phyloP scores from a whole-genome alignment of 1,140 invertebrate genomes.

The Macrocentrus cingulum region DNA sequence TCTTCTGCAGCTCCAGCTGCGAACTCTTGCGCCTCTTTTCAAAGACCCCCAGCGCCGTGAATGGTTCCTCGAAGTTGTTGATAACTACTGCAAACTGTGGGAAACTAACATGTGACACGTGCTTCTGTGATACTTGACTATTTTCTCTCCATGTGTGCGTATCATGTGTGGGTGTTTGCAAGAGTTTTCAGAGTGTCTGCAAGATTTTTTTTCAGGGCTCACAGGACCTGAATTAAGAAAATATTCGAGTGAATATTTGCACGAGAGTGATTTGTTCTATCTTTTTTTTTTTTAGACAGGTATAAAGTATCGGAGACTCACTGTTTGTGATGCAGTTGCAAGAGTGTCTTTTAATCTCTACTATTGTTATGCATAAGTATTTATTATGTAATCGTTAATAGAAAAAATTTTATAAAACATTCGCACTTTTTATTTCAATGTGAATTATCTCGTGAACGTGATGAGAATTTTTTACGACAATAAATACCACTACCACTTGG shows the following conservation, averaged over 20 bases:
- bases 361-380: conserved; percentile 54
- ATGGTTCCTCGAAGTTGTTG: conserved; percentile 84
- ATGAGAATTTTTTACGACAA: too few species aligned
- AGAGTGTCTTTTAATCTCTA: conserved; percentile 26
- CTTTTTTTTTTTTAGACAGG: too few species aligned
- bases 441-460: not conserved
- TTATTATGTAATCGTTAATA: conserved; percentile 55
- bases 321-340: not conserved
- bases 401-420: conserved; percentile 46
- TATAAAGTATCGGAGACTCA: not conserved
- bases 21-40: conserved; percentile 74
- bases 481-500: too few species aligned
- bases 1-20: conserved; percentile 75
- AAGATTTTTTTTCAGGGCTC: too few species aligned
- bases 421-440: conserved; percentile 27
- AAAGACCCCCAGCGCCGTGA: conserved; percentile 69
- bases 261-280: too few species aligned
- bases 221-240: too few species aligned
- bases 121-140: too few species aligned
- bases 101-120: conserved; percentile 76
- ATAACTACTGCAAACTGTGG: conserved; percentile 86
- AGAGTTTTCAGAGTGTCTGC: too few species aligned
- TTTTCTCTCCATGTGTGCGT: too few species aligned
- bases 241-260: too few species aligned
- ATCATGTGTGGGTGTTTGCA: too few species aligned